phyloP scores from a whole-genome alignment of 92 coral and sea anemone genomes.

The Porites lobata region DNA sequence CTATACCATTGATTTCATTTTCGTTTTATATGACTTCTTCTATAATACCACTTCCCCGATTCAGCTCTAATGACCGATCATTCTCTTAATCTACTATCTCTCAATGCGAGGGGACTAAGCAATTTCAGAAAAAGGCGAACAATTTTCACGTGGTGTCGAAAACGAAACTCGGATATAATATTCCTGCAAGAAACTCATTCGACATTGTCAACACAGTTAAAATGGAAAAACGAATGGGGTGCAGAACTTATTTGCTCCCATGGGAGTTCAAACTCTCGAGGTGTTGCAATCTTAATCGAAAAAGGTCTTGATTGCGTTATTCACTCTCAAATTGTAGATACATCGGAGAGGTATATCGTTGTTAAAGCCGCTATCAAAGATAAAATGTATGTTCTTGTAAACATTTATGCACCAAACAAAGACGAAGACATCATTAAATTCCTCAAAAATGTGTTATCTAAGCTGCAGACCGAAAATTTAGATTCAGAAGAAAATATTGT shows the following conservation, averaged over 20 bases:
- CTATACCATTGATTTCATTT: too few species aligned
- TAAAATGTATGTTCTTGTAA: background rate
- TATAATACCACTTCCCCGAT: slow-evolving; percentile 22
- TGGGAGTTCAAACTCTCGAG: slow-evolving; percentile 32
- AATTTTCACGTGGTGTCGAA: too few species aligned
- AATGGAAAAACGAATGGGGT: too few species aligned
- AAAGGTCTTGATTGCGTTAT: slow-evolving; percentile 6
- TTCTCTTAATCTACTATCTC: slow-evolving; percentile 10
- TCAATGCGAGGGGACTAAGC: background rate
- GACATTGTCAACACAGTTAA: slow-evolving; percentile 5
- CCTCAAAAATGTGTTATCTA: background rate
- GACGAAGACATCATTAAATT: slow-evolving; percentile 27
- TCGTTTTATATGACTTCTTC: background rate
- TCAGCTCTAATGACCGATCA: slow-evolving; percentile 1
- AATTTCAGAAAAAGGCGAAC: slow-evolving; percentile 6
- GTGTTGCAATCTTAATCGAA: slow-evolving; percentile 22
- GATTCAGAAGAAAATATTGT: background rate
- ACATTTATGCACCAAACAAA: slow-evolving; percentile 41
- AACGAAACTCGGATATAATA: too few species aligned
- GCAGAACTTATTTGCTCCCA: too few species aligned
- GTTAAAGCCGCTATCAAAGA: slow-evolving; percentile 13
- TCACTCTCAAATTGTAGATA: slow-evolving; percentile 8
- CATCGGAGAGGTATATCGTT: slow-evolving; percentile 15
- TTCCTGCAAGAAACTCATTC: too few species aligned
- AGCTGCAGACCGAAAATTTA: background rate